These are phyloP conservation scores for Acanthochromis polyacanthus DNA, from an alignment of 2,113 vertebrate species.

Conservation along the genomic window DNA sequence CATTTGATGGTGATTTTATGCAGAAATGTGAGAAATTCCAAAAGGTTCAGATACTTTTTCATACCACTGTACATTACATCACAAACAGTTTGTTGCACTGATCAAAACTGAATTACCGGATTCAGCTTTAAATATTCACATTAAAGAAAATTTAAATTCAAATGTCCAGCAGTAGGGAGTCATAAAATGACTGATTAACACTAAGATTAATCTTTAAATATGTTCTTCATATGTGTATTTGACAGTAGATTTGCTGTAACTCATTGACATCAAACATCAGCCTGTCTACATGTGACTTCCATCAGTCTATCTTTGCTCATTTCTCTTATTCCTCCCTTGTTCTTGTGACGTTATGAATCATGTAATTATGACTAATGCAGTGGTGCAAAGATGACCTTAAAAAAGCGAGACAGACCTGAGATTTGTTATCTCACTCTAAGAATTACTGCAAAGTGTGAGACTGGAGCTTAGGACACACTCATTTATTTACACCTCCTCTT, in stretches of 20 bases:
- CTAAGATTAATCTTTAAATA: too few species aligned
- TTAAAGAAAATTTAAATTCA: too few species aligned
- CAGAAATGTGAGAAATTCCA: too few species aligned
- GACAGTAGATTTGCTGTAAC: not conserved
- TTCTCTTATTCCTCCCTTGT: not conserved
- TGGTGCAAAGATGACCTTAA: slow-evolving; percentile 4
- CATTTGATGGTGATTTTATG: too few species aligned
- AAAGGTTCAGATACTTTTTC: too few species aligned
- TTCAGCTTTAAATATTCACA: too few species aligned
- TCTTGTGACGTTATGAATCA: not conserved
- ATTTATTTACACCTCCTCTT: not conserved
- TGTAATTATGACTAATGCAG: slow-evolving; percentile 10
- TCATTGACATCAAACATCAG: not conserved
- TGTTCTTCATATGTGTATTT: not conserved
- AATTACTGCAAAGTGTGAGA: slow-evolving; percentile 5
- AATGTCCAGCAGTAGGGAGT: too few species aligned
- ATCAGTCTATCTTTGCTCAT: not conserved
- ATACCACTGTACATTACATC: too few species aligned
- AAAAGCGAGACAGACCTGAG: not conserved
- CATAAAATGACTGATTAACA: too few species aligned
- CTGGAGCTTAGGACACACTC: not conserved
- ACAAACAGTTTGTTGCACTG: too few species aligned
- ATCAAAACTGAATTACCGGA: too few species aligned
- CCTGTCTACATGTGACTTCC: not conserved
- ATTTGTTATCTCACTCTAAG: slow-evolving; percentile 1